phyloP scores from a whole-genome alignment of 1,140 invertebrate genomes.

The Cephus cinctus region DNA sequence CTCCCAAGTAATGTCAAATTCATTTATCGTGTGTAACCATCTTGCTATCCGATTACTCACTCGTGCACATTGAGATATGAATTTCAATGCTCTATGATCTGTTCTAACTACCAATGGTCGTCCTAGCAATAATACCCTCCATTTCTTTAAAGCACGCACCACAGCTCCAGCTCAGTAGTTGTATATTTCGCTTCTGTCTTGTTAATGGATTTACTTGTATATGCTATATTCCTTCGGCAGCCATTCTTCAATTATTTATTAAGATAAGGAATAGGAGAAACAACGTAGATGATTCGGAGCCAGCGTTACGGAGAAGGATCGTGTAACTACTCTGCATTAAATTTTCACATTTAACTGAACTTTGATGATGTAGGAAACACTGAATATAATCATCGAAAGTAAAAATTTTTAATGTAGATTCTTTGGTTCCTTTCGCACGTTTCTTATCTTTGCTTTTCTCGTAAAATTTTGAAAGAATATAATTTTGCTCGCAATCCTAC shows the following conservation, averaged over 20 bases:
- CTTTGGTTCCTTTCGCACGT: too few species aligned
- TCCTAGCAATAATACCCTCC: constrained; percentile 5
- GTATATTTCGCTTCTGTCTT: not conserved
- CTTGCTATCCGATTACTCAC: constrained; percentile 6
- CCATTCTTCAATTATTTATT: constrained; percentile 6
- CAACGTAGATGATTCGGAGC: too few species aligned
- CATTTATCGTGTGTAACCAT: constrained; percentile 4
- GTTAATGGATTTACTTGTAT: not conserved
- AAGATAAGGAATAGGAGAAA: too few species aligned
- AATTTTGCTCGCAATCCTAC: too few species aligned
- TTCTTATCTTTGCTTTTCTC: too few species aligned
- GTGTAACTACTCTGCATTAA: too few species aligned
- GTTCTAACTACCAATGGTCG: not conserved
- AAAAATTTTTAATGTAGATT: too few species aligned
- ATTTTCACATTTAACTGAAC: too few species aligned
- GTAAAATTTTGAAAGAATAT: too few species aligned
- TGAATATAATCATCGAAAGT: too few species aligned
- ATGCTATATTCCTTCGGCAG: not conserved
- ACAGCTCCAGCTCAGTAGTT: constrained; percentile 5
- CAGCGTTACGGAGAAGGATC: too few species aligned
- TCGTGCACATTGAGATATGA: not conserved
- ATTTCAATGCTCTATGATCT: constrained; percentile 9
- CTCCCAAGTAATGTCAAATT: constrained; percentile 5
- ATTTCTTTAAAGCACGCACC: constrained; percentile 8
- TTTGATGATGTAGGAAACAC: too few species aligned